Evolutionary conservation across 2,888 invertebrate species (phyloP), one percentile per base, ranked within the genome.

Genomic region (Calliopum simillimum): DNA sequence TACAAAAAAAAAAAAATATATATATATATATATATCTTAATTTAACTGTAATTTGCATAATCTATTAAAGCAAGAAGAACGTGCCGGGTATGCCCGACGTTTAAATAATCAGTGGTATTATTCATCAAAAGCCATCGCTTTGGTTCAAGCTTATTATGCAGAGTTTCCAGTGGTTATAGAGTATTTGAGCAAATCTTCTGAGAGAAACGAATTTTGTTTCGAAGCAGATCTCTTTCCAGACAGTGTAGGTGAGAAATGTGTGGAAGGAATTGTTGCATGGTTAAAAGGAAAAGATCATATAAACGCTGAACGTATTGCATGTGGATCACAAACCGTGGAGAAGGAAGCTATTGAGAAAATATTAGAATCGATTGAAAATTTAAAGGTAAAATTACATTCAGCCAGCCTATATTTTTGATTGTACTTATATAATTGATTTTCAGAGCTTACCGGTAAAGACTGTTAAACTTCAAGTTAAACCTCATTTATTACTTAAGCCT

Each of bases 31-130:
- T 68, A 59, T 33, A 1, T 23, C 5, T n/a, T 46, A 16, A 55
- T 19, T 21, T n/a, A 25, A 0, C 14, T 8, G n/a, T 51, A 56
- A 66, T 33, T 49, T 44, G 16, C 21, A 64, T 53, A 21, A 62
- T 19, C n/a, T 58, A n/a, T 74, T 67, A 25, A 79, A 90, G 90
- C 91, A 91, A 75, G 89, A 89, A 81, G 91, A 92, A 79, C 89
- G 94, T 2, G 90, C 93, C 1, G 97, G 97, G 43, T 98, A 92
- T 84, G 95, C 96, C 0, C 92, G 90, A 65, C 93, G 91, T 75
- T 87, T 89, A 0, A 88, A 88, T n/a, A 89, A 87, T 78, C 81
- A 88, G 53, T 98, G 98, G 98, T 86, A 89, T 23, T 98, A 97
- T 85, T 95, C 97, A 0, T 85, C 88, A 19, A 92, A 93, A 77